Conservation (phyloP, 1,140 invertebrate species). For the Gyrodactylus salaris region DNA sequence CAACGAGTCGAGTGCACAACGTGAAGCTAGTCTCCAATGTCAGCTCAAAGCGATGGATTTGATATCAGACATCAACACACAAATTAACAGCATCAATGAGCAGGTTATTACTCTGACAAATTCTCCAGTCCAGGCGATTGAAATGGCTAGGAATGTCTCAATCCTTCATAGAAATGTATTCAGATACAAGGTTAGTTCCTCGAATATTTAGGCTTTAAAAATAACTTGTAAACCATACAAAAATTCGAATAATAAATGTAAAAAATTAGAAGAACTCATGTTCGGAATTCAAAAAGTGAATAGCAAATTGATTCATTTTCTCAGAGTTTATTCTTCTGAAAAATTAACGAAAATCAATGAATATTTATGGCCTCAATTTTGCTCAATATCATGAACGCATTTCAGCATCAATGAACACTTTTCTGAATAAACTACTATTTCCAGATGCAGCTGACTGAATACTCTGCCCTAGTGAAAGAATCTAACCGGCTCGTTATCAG, state of each 20-base stretch:
- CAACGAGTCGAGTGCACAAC: not conserved
- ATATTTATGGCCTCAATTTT: no score
- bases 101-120: not conserved
- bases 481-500: not conserved
- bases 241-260: no score
- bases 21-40: not conserved
- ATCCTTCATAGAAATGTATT: not conserved
- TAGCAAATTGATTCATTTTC: no score
- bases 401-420: no score
- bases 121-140: not conserved
- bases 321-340: no score
- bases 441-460: not conserved
- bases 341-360: no score
- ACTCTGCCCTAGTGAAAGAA: not conserved
- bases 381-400: no score
- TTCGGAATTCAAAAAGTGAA: no score
- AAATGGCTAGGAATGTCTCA: not conserved
- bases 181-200: not conserved
- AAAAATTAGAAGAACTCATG: no score
- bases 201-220: no score
- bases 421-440: not conserved
- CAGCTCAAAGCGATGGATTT: not conserved
- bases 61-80: not conserved
- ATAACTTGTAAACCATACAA: no score
- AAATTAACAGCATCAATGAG: not conserved